Percentiles rank a stretch among this genome's conserved stretches.
Evolutionary conservation across 2,888 invertebrate species (phyloP).

Genomic region (Pinctada fucata): DNA sequence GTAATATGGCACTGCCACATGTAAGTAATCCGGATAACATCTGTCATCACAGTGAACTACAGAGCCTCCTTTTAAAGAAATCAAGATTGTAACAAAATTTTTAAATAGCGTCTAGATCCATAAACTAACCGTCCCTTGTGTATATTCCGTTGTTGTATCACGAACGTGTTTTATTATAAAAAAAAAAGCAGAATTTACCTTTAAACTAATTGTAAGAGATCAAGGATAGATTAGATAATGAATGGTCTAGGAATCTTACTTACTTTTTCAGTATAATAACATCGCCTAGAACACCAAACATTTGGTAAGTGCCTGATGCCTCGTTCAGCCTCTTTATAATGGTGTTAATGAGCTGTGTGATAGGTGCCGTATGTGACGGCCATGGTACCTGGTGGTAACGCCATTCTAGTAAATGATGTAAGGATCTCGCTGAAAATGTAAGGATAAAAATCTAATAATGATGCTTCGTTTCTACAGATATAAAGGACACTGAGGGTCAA

Average conservation of each 20-base stretch:
- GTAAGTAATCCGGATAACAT: too few species aligned
- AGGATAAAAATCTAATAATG: too few species aligned
- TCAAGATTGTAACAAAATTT: not conserved
- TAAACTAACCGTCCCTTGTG: not conserved
- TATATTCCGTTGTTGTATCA: too few species aligned
- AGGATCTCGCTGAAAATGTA: conserved; percentile 72
- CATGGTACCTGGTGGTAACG: conserved; percentile 75
- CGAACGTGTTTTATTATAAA: too few species aligned
- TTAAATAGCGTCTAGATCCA: not conserved
- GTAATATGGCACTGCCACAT: too few species aligned
- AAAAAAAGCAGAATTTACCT: too few species aligned
- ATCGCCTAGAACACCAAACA: conserved; percentile 77
- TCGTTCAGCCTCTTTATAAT: conserved; percentile 77
- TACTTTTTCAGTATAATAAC: conserved; percentile 75
- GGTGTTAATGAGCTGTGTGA: conserved; percentile 69
- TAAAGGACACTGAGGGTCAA: too few species aligned
- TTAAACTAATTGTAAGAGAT: too few species aligned
- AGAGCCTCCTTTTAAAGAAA: not conserved
- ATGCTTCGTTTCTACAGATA: too few species aligned
- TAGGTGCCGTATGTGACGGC: conserved; percentile 69
- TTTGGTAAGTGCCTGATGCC: conserved; percentile 78
- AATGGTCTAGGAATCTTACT: conserved; percentile 46
- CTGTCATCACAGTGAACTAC: not conserved
- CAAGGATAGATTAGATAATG: too few species aligned
- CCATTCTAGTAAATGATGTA: conserved; percentile 76